phyloP scores from a whole-genome alignment of 2,888 invertebrate species.

The Amiota communis region DNA sequence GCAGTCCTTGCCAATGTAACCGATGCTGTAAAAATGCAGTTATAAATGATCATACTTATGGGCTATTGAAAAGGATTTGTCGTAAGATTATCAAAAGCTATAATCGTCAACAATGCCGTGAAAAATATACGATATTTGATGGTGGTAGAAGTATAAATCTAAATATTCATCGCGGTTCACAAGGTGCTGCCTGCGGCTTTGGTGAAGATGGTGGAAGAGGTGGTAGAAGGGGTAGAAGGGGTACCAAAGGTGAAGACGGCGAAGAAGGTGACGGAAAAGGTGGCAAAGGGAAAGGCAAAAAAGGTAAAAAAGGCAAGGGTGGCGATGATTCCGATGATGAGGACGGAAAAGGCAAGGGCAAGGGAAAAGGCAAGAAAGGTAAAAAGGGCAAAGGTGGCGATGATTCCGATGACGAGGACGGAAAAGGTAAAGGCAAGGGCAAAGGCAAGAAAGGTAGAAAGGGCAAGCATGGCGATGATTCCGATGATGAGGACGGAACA shows the following conservation, averaged over 20 bases:
- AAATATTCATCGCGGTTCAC: constrained; percentile 40
- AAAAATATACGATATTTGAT: constrained; percentile 62
- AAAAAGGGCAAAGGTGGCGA: constrained; percentile 14
- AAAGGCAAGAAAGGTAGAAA: constrained; percentile 3
- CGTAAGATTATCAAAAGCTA: constrained; percentile 61
- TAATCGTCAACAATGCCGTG: constrained; percentile 53
- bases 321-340: background rate
- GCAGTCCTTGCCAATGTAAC: constrained; percentile 43
- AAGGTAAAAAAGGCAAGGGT: constrained; percentile 22
- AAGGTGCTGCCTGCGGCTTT: background rate
- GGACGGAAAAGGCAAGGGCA: background rate
- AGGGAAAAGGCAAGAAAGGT: constrained; percentile 10
- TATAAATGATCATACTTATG: constrained; percentile 59
- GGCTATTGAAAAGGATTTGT: constrained; percentile 62
- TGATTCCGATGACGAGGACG: constrained; percentile 10
- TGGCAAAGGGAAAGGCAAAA: constrained; percentile 6
- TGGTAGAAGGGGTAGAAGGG: background rate
- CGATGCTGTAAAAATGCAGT: constrained; percentile 48
- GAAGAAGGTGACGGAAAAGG: background rate
- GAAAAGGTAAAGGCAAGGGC: constrained; percentile 15
- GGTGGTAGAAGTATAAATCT: constrained; percentile 62
- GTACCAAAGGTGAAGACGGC: background rate
- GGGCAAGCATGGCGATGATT: background rate
- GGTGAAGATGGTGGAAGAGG: background rate
- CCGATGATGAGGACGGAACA: constrained; percentile 3